These are phyloP conservation scores for Itoplectis maculator DNA, from an alignment of 2,888 invertebrate genomes.

Conservation along the genomic window DNA sequence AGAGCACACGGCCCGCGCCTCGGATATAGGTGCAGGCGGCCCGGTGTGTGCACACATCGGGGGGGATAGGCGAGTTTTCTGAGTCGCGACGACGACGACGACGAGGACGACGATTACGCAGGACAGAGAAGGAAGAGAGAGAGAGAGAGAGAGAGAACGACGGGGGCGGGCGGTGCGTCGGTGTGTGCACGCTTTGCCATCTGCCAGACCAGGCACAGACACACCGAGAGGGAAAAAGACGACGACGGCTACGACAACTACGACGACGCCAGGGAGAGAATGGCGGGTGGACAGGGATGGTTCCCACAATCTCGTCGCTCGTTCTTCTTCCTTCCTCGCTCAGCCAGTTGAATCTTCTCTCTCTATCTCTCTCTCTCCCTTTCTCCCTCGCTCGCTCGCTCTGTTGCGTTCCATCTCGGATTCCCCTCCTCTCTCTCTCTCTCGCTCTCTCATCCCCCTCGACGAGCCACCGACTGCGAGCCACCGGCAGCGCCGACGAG, in stretches of 20 bases:
- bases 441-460: conserved; percentile 58
- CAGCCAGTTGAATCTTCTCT: conserved; percentile 33
- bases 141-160: too few relatives aligned
- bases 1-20: conserved; percentile 4
- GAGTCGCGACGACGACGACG: background rate
- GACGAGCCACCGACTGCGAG: conserved; percentile 30
- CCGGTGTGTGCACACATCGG: too few relatives aligned
- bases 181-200: conserved; percentile 69
- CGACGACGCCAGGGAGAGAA: too few relatives aligned
- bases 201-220: conserved; percentile 72
- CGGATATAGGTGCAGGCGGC: background rate
- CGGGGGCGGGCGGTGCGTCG: conserved; percentile 13
- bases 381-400: conserved; percentile 36
- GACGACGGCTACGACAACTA: too few relatives aligned
- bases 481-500: conserved; percentile 58
- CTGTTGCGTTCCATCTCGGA: conserved; percentile 29
- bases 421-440: conserved; percentile 45
- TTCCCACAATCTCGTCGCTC: conserved; percentile 72
- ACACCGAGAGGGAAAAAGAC: conserved; percentile 52
- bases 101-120: conserved; percentile 10
- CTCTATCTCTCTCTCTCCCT: too few relatives aligned
- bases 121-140: conserved; percentile 29
- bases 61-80: conserved; percentile 33
- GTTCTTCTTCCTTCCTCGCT: conserved; percentile 47
- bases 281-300: conserved; percentile 59